Conservation (phyloP, 2,113 vertebrate genomes). For the Microtus richardsoni region DNA sequence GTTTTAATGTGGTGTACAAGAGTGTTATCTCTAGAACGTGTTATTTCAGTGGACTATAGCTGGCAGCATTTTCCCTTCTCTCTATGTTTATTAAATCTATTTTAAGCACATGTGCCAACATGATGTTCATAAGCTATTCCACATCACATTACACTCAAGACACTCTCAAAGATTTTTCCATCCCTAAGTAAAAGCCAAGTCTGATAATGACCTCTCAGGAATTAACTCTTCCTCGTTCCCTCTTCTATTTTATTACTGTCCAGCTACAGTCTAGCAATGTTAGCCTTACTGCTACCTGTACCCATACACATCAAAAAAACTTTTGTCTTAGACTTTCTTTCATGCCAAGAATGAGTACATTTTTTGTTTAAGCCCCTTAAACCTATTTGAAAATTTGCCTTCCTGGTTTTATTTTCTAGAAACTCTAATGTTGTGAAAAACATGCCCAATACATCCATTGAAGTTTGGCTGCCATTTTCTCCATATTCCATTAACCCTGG, state of each 20-base stretch:
- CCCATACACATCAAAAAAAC: background rate
- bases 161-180: background rate
- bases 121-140: background rate
- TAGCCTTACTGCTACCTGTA: accelerated
- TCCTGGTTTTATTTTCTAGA: background rate
- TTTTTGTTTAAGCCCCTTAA: background rate
- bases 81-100: background rate
- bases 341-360: accelerated
- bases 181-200: background rate
- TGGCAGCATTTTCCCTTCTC: too few relatives aligned
- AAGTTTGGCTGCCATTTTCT: accelerated
- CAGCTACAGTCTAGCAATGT: background rate
- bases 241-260: background rate
- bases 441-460: accelerated
- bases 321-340: background rate
- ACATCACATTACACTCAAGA: background rate
- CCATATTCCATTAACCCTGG: background rate
- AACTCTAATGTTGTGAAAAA: background rate
- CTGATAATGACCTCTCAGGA: background rate
- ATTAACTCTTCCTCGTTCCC: accelerated
- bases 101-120: background rate
- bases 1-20: background rate
- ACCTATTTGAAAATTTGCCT: background rate
- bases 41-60: background rate
- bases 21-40: background rate